Base-by-base conservation (phyloP, 1,140 invertebrate species). In the Solenopsis fugax region DNA sequence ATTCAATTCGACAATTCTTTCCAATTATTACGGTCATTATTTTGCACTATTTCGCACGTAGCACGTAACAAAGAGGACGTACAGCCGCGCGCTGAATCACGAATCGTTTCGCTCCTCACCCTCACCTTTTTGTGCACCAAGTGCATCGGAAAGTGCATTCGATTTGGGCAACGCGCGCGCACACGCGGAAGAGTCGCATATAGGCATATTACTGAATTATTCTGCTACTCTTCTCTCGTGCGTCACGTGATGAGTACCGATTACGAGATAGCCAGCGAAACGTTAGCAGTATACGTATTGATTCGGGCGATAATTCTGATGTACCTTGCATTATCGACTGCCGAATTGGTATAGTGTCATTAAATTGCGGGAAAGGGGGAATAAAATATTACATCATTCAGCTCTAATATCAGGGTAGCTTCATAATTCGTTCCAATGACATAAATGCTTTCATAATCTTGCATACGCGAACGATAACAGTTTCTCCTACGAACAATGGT, bases 231-330 rank as follows among this genome's bases (percentile, higher is more conserved):
- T 45, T 72, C 60, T 65, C 88, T 58, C 88, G 18, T 64, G 71
- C 58, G 64, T 90, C 88, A 87, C 89, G 85, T 89, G 88, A 90
- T 69, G 85, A 80, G 72, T 89, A 65, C 78, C 60, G 87, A 87
- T 89, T 84, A 85, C 5, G 77, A 84, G 69, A 84, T 48, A 84
- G 77, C 77, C 77, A 29, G 65, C 71, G 34, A 87, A 60, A 76
- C 56, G 16, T 37, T 10, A 10, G 29, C 50, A 62, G n/a, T n/a
- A 12, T 45, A 56, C 16, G 4, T 65, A 87, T 84, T 54, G 80
- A 90, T 76, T 81, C 34, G 54, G 24, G 45, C 10, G 75, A 90
- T 90, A 90, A 88, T 87, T 85, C 37, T 71, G 24, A 62, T 84
- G 52, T 80, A 76, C 29, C 34, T 58, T 86, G 37, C 65, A 64